phyloP scores from a whole-genome alignment of 2,888 invertebrate species.

The Sminthurides aquaticus region DNA sequence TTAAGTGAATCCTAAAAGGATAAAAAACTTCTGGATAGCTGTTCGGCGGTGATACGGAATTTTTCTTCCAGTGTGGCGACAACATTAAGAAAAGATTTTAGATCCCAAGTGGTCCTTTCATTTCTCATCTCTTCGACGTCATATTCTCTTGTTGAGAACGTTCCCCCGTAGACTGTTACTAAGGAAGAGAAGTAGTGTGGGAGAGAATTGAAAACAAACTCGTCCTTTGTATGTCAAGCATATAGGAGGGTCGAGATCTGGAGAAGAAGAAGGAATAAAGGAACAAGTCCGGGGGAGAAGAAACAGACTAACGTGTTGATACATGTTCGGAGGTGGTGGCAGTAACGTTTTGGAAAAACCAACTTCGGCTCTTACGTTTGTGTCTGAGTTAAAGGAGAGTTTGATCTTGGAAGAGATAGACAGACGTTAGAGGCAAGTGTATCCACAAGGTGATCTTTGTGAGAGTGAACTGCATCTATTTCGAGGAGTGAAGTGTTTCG shows the following conservation, averaged over 20 bases:
- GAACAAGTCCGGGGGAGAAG: too few relatives aligned
- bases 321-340: background rate
- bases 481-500: too few relatives aligned
- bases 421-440: background rate
- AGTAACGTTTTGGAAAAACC: background rate
- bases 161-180: background rate
- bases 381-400: background rate
- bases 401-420: background rate
- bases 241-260: background rate
- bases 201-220: background rate
- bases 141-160: background rate
- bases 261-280: too few relatives aligned
- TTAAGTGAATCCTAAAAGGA: too few relatives aligned
- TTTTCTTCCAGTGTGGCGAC: too few relatives aligned
- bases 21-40: too few relatives aligned
- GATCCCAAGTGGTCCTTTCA: background rate
- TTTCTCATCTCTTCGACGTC: background rate
- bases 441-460: too few relatives aligned
- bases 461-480: too few relatives aligned
- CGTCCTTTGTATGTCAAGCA: background rate
- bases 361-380: background rate
- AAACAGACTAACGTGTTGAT: too few relatives aligned
- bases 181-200: background rate
- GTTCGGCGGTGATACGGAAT: too few relatives aligned
- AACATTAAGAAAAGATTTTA: background rate